Evolutionary conservation across 2,888 invertebrate species (phyloP), one percentile per base, ranked within the genome.

Genomic region (Ophion ventricosus): DNA sequence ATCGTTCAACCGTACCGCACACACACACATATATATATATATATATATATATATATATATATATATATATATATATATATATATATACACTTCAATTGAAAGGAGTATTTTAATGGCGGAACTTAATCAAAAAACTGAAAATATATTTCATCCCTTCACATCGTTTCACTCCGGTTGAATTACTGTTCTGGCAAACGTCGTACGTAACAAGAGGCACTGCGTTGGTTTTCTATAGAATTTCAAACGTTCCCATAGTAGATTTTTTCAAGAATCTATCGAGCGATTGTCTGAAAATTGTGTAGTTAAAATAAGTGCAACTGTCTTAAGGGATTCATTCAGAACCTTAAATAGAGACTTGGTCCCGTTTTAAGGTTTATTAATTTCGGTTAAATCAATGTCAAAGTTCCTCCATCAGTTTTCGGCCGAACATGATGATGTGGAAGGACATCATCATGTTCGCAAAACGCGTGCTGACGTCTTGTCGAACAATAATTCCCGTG

Each of bases 1-100:
- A 82, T 82, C 61, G 72, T 84, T 79, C 72, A 54, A 80, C 49
- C 69, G 74, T 74, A 74, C 23, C 56, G 69, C 49, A 54, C 63
- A 66, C 35, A 35, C 56, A 26, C 63, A 64, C 10, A 17, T 35
- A 35, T 7, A 35, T 35, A 7, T 35, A 35, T 35, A 35, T 35
- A 35, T 7, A 35, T 20, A n/a, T 56, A 40, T 63, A 64, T n/a
- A 49, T 17, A 49, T 49, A 49, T 17, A 49, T 43, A 14, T 14
- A 43, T 43, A 43, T 14, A 14, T 14, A 17, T 43, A 14, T 49
- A 17, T 14, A 3, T 49, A 17, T 49, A 3, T 17, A 17, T 14
- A 17, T 35, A 54, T n/a, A n/a, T 54, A 54, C n/a, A 56, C 29
- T 75, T 56, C 56, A 35, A 66, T 64, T 66, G 40, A 66, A 75